Percentiles rank a stretch among this genome's conserved stretches.
These are phyloP conservation scores for Theocolax elegans DNA, from an alignment of 1,140 invertebrate species.

Conservation along the genomic window DNA sequence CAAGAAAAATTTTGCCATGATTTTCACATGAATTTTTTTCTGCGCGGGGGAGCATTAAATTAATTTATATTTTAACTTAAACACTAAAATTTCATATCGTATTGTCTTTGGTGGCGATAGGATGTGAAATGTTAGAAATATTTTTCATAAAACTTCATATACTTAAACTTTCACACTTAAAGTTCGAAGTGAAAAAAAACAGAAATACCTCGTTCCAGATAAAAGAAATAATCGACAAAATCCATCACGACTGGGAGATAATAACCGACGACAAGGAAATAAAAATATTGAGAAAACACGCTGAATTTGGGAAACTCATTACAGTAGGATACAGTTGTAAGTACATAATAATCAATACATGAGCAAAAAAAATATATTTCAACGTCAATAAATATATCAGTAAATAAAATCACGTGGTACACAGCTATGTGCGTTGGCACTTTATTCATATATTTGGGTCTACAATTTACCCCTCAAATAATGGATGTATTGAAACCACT, in stretches of 20 bases:
- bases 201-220: too few species aligned
- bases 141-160: too few species aligned
- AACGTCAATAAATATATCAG: not conserved
- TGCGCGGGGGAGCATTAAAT: too few species aligned
- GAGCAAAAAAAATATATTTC: too few species aligned
- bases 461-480: slow-evolving; percentile 32
- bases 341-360: not conserved
- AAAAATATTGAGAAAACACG: not conserved
- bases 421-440: not conserved
- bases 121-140: not conserved
- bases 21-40: too few species aligned
- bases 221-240: slow-evolving; percentile 18
- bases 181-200: too few species aligned
- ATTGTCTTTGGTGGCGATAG: too few species aligned
- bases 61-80: not conserved
- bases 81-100: too few species aligned
- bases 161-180: too few species aligned
- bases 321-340: slow-evolving; percentile 15
- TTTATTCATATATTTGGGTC: not conserved
- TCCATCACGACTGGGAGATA: slow-evolving; percentile 24
- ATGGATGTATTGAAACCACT: slow-evolving; percentile 41
- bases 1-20: too few species aligned
- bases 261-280: not conserved
- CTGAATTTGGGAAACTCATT: not conserved
- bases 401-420: slow-evolving; percentile 18